Conservation (phyloP, 2,113 vertebrate species). For the Garra rufa region DNA sequence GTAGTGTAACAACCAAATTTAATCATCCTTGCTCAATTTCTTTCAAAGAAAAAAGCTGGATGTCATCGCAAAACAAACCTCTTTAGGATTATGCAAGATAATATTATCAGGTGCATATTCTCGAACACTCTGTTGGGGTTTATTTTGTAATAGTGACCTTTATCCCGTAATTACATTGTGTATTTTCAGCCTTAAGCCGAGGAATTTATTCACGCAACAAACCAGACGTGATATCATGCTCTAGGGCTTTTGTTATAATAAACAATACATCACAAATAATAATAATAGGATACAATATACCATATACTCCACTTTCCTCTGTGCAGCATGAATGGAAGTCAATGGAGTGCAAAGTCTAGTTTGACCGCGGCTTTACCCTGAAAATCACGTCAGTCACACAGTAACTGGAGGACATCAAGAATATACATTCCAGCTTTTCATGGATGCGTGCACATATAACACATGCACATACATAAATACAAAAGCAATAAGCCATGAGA, state of each 20-base stretch:
- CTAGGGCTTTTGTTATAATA: not conserved
- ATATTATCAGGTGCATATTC: not conserved
- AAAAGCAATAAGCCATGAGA: not conserved
- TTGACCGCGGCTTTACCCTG: not conserved
- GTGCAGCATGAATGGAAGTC: not conserved
- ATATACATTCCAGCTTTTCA: not conserved
- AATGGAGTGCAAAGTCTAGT: not conserved
- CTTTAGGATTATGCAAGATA: not conserved
- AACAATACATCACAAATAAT: not conserved
- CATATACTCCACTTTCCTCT: not conserved
- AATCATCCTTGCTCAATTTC: not conserved
- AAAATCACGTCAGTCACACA: not conserved
- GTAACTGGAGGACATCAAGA: not conserved
- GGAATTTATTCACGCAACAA: not conserved
- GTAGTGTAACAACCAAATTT: too few relatives aligned
- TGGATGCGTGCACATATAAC: not conserved
- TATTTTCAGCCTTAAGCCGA: not conserved
- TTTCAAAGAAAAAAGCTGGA: not conserved
- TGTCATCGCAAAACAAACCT: not conserved
- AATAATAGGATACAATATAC: not conserved
- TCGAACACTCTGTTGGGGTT: not conserved
- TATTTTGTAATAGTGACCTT: not conserved
- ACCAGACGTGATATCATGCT: not conserved
- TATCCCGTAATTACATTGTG: not conserved
- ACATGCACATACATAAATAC: not conserved